Percentiles rank a stretch among this genome's conserved stretches.
phyloP scores from a whole-genome alignment of 2,888 invertebrate species.

The Diarsia mendica region DNA sequence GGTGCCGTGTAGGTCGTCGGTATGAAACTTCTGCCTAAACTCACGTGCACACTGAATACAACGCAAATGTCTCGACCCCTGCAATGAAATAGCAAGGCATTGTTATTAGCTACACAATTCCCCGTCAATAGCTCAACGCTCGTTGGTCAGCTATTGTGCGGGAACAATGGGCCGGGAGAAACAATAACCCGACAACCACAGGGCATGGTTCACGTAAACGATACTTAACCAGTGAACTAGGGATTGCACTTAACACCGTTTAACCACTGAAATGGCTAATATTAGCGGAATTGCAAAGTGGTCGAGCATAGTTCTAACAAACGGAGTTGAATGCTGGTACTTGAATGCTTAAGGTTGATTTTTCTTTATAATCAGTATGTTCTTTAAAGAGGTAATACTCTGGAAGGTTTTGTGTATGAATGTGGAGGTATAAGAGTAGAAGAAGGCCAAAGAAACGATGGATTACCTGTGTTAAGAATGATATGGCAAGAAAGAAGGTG shows the following conservation, averaged over 20 bases:
- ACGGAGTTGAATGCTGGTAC: not conserved
- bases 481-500: no score
- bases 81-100: not conserved
- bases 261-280: not conserved
- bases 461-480: no score
- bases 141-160: slow-evolving; percentile 1
- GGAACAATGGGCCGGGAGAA: not conserved
- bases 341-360: not conserved
- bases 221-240: not conserved
- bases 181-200: not conserved
- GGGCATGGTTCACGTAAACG: not conserved
- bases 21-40: not conserved
- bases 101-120: not conserved
- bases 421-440: no score
- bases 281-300: not conserved
- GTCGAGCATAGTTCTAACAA: not conserved
- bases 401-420: no score
- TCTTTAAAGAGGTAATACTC: no score
- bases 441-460: no score
- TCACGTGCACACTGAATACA: not conserved
- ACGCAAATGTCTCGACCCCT: not conserved
- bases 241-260: not conserved
- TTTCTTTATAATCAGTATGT: no score
- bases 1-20: not conserved
- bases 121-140: not conserved